Evolutionary conservation across 2,113 vertebrate genomes (phyloP).

Genomic region (human): GRCh38 chr2:116692001-116692500

Average conservation of each 20-base stretch:
- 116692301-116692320: neutral
- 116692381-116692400: neutral
- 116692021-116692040: neutral
- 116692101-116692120: neutral
- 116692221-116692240: neutral
- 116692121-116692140: neutral
- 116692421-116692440: constrained; percentile 18
- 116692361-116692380: neutral
- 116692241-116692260: neutral
- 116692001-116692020: neutral
- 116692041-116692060: neutral
- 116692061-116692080: neutral
- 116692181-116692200: neutral
- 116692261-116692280: neutral
- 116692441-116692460: neutral
- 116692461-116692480: neutral
- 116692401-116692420: neutral
- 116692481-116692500: neutral
- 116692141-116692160: neutral
- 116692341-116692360: neutral
- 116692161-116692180: neutral
- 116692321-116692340: neutral
- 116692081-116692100: neutral
- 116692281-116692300: neutral
- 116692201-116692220: neutral